A percentile compares a stretch with the other conserved stretches of the same genome.
phyloP scores from a whole-genome alignment of 2,113 vertebrate genomes.

The Nipponia nippon region DNA sequence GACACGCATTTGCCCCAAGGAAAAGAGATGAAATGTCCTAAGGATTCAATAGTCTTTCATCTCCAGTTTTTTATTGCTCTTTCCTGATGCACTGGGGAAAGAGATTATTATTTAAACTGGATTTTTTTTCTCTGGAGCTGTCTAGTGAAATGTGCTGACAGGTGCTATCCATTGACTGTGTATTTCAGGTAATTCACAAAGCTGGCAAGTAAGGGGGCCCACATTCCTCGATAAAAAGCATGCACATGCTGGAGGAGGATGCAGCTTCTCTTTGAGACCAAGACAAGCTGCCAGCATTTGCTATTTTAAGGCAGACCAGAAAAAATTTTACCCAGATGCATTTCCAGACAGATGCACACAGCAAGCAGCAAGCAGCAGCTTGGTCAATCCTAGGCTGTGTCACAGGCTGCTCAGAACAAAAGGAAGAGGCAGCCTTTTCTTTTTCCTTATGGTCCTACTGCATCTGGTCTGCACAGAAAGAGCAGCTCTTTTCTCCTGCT shows the following conservation, averaged over 20 bases:
- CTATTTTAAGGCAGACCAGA: not conserved
- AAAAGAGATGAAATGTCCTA: constrained; percentile 42
- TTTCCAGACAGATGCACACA: not conserved
- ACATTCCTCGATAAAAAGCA: not conserved
- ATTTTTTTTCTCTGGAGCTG: constrained; percentile 18
- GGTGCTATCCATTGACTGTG: not conserved
- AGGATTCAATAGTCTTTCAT: constrained; percentile 45
- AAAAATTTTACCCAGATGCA: not conserved
- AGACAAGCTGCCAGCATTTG: constrained; percentile 6
- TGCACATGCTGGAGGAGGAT: not conserved
- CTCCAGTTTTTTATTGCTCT: not conserved
- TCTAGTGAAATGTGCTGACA: constrained; percentile 40
- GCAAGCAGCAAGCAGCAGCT: not conserved
- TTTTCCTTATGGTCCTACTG: not conserved
- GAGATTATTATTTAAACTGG: constrained; percentile 36
- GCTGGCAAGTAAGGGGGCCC: not conserved
- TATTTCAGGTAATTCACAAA: constrained; percentile 19
- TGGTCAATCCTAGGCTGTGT: not conserved
- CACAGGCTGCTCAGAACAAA: not conserved
- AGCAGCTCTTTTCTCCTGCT: not conserved
- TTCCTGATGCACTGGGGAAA: constrained; percentile 15
- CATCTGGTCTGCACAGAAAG: not conserved
- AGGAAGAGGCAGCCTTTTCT: not conserved
- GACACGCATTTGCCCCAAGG: constrained; percentile 22
- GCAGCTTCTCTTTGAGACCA: not conserved